phyloP scores from a whole-genome alignment of 2,113 vertebrate genomes.

The Carettochelys insculpta region DNA sequence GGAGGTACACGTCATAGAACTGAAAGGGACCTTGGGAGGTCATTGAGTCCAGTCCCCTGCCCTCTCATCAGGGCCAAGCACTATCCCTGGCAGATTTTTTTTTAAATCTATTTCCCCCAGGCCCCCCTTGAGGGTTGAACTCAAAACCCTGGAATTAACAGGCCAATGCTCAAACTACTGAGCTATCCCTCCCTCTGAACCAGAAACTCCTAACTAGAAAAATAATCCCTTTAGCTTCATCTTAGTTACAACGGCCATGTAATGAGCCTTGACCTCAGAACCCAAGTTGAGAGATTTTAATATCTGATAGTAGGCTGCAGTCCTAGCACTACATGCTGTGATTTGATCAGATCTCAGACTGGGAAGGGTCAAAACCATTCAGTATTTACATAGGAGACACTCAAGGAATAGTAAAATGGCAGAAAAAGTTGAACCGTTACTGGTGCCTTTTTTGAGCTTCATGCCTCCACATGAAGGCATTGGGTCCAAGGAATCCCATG shows the following conservation, averaged over 20 bases:
- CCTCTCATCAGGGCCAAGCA: too few species aligned
- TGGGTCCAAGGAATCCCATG: background rate
- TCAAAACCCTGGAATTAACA: too few species aligned
- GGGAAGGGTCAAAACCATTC: background rate
- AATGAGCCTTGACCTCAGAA: conserved; percentile 11
- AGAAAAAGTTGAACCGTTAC: background rate
- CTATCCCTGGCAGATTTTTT: too few species aligned
- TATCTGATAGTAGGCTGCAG: background rate
- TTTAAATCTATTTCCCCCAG: too few species aligned
- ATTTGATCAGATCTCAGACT: background rate
- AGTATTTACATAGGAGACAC: background rate
- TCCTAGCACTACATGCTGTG: background rate
- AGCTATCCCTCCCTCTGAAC: too few species aligned
- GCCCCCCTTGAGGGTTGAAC: too few species aligned
- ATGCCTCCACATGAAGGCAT: background rate
- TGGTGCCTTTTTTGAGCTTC: background rate
- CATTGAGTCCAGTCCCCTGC: too few species aligned
- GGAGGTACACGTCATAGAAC: too few species aligned
- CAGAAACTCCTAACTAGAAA: conserved; percentile 13
- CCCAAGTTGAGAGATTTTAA: background rate
- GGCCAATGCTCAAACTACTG: too few species aligned
- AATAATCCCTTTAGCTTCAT: conserved; percentile 11
- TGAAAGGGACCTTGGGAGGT: too few species aligned
- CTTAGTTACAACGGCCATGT: background rate
- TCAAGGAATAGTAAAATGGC: background rate